Percentiles rank a stretch among this genome's conserved stretches.
Evolutionary conservation across 2,113 vertebrate genomes (phyloP).

Genomic region (Ploceus nigricollis): DNA sequence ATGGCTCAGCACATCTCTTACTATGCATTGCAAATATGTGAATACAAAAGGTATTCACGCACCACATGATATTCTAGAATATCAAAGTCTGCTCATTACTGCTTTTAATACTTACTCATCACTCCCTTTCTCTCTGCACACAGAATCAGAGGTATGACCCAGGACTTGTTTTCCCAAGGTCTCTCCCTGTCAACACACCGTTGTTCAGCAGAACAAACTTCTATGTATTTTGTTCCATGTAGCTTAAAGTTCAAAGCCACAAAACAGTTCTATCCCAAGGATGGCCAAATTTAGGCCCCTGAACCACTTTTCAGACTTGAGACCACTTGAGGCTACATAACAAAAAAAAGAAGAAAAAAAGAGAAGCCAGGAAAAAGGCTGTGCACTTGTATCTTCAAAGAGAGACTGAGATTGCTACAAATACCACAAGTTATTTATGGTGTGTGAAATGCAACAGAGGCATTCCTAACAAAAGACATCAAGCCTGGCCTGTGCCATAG

Average conservation of each 20-base stretch:
- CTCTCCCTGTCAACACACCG: background rate
- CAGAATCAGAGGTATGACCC: background rate
- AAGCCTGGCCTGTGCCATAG: background rate
- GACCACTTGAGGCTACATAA: background rate
- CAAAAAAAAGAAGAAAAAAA: background rate
- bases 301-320: background rate
- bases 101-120: slow-evolving; percentile 6
- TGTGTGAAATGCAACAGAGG: background rate
- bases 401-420: background rate
- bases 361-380: background rate
- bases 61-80: background rate
- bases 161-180: background rate
- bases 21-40: background rate
- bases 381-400: background rate
- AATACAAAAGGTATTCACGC: background rate
- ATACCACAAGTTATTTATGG: background rate
- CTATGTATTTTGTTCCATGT: background rate
- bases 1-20: background rate
- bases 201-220: background rate
- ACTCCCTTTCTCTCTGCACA: background rate
- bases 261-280: background rate
- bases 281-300: background rate
- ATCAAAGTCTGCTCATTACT: background rate
- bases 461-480: background rate
- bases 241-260: background rate